Evolutionary conservation across 2,113 vertebrate species (phyloP), one percentile per base, ranked within the genome.

Genomic region (Cervus canadensis): DNA sequence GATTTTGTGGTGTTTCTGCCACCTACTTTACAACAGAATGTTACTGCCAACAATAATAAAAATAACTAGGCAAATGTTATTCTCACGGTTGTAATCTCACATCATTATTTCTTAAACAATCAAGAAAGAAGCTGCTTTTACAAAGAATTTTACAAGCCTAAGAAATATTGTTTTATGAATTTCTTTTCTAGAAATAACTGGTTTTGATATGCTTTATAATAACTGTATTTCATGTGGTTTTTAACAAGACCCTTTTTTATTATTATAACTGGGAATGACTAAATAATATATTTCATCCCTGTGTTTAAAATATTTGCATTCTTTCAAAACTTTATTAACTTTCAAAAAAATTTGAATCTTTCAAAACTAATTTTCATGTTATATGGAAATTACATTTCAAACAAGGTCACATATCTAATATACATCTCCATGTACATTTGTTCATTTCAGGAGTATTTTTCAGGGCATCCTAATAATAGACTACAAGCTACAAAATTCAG

Each of bases 81-180:
- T 96, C 50, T 97, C 89, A 96, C 16, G 57, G 82, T 85, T 96
- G 81, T 95, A 74, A 87, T 96, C 43, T 92, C 96, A 97, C 71
- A 85, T 96, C 87, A 86, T 33, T 94, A 40, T 85, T 89, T 95
- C 91, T 94, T 96, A 85, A 90, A 88, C 40, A 94, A 9, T 26
- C 56, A 88, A 50, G 54, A 84, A 96, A 89, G 19, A 79, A 84
- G 87, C 43, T 71, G 9, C n/a, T 94, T 92, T 89, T 92, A 96
- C 10, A 79, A 28, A 91, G 67, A 93, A 85, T 79, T 93, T 96
- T 14, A 33, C 25, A 94, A 91, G 84, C 30, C 40, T 78, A 89
- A n/a, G 21, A 94, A 92, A 93, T 93, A 48, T 2, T 52, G 30
- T 67, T 95, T 93, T 89, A 86, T 89, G 79, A 48, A 45, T 96